Conservation (phyloP, 35 echinoderm and acorn worm species). For the Lytechinus pictus region DNA sequence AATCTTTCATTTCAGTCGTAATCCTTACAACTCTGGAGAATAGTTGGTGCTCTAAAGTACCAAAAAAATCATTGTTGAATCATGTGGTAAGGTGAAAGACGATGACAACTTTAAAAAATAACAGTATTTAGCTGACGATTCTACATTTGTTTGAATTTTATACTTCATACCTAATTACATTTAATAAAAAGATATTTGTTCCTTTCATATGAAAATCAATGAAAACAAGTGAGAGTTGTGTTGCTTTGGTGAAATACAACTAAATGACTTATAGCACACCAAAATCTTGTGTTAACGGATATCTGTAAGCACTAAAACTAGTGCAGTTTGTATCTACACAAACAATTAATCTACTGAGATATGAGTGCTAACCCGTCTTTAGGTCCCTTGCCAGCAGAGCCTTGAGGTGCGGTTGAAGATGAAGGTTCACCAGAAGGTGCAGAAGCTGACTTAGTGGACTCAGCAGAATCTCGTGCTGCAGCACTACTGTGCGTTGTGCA, state of each 20-base stretch:
- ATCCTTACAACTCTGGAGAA: not conserved
- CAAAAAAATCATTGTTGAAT: not conserved
- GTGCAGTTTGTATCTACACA: not conserved
- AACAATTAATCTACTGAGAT: not conserved
- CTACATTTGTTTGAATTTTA: not conserved
- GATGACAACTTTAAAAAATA: too few relatives aligned
- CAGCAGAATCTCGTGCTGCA: not conserved
- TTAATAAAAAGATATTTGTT: too few relatives aligned
- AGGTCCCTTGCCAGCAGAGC: slow-evolving; percentile 20
- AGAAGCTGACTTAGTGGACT: not conserved
- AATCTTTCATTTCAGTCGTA: not conserved
- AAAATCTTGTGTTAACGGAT: too few relatives aligned
- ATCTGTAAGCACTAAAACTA: too few relatives aligned
- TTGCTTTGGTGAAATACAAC: too few relatives aligned
- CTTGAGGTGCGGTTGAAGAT: not conserved
- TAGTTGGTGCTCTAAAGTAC: not conserved
- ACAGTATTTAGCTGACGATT: not conserved
- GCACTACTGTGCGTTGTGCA: slow-evolving; percentile 15
- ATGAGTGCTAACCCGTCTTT: not conserved
- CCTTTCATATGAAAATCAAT: too few relatives aligned
- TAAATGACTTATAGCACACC: too few relatives aligned
- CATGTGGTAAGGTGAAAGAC: not conserved
- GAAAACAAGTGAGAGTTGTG: too few relatives aligned
- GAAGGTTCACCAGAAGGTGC: not conserved
- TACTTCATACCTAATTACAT: not conserved